phyloP scores from a whole-genome alignment of 2,797 vertebrate genomes.

The Enteromius trimaculatus region DNA sequence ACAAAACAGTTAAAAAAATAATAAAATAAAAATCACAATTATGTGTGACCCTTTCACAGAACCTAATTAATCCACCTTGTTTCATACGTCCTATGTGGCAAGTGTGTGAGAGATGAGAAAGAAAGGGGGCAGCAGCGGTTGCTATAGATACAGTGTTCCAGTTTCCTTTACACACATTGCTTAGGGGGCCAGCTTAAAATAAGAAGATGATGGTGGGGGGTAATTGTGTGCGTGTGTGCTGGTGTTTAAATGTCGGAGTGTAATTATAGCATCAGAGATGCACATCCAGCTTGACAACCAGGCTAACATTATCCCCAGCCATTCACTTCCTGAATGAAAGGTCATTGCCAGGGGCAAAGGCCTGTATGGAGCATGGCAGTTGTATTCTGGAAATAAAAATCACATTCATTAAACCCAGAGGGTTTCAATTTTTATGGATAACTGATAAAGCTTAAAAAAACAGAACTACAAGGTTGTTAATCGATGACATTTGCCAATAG shows the following conservation, averaged over 20 bases:
- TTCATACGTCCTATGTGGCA: background rate
- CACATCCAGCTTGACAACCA: slow-evolving; percentile 47
- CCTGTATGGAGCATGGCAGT: background rate
- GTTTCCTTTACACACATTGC: slow-evolving; percentile 66
- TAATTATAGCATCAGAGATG: slow-evolving; percentile 50
- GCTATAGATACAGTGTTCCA: slow-evolving; percentile 81
- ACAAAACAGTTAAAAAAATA: background rate
- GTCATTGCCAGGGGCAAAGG: slow-evolving; percentile 9
- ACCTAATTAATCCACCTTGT: slow-evolving; percentile 11
- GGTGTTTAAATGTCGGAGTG: slow-evolving; percentile 60
- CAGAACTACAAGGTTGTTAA: background rate
- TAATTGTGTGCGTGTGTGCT: slow-evolving; percentile 67
- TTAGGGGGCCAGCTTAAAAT: slow-evolving; percentile 54
- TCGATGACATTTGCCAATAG: background rate
- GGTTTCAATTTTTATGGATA: background rate
- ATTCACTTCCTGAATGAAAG: slow-evolving; percentile 52
- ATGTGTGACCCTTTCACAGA: slow-evolving; percentile 7
- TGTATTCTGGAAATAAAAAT: background rate
- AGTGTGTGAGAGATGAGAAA: slow-evolving; percentile 21
- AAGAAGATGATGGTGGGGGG: slow-evolving; percentile 45
- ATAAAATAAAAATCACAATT: background rate
- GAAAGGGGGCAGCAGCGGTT: slow-evolving; percentile 74
- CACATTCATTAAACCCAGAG: background rate
- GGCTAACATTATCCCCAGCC: slow-evolving; percentile 11
- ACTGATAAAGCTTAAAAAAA: background rate